These are phyloP conservation scores for Actinia equina DNA, from an alignment of 64 coral and sea anemone genomes.

Conservation along the genomic window DNA sequence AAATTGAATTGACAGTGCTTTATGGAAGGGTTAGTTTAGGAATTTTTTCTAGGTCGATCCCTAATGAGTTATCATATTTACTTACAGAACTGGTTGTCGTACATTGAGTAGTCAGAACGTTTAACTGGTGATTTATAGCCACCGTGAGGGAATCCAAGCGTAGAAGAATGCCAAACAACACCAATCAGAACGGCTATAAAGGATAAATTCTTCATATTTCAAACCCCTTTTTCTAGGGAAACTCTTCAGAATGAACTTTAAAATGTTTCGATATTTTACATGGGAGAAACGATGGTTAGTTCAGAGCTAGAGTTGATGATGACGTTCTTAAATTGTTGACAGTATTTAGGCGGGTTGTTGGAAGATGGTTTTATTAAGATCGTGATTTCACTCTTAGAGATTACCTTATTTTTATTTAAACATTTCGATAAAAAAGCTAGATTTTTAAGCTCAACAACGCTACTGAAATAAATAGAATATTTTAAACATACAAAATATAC, in stretches of 20 bases:
- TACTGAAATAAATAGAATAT: not conserved
- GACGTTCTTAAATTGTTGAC: not conserved
- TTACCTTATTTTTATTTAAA: not conserved
- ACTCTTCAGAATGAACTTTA: not conserved
- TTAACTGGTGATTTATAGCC: conserved; percentile 21
- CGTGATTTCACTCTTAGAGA: not conserved
- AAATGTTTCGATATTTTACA: not conserved
- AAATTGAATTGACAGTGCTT: too few relatives aligned
- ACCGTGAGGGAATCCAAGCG: conserved; percentile 12
- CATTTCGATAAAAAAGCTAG: not conserved
- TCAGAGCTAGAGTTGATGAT: not conserved
- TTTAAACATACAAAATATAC: not conserved
- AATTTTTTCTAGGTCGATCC: not conserved
- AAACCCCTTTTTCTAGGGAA: not conserved
- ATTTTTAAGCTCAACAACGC: not conserved
- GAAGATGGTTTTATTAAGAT: not conserved
- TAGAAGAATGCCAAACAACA: not conserved
- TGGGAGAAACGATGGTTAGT: not conserved
- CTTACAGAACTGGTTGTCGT: conserved; percentile 68
- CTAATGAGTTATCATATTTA: not conserved
- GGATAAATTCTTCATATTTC: too few relatives aligned
- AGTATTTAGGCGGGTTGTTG: not conserved
- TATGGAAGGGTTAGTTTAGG: not conserved
- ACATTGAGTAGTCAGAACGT: conserved; percentile 54
- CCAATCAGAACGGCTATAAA: not conserved